Evolutionary conservation across 35 echinoderm and acorn worm genomes (phyloP), one percentile per base, ranked within the genome.

Genomic region (Lytechinus variegatus): DNA sequence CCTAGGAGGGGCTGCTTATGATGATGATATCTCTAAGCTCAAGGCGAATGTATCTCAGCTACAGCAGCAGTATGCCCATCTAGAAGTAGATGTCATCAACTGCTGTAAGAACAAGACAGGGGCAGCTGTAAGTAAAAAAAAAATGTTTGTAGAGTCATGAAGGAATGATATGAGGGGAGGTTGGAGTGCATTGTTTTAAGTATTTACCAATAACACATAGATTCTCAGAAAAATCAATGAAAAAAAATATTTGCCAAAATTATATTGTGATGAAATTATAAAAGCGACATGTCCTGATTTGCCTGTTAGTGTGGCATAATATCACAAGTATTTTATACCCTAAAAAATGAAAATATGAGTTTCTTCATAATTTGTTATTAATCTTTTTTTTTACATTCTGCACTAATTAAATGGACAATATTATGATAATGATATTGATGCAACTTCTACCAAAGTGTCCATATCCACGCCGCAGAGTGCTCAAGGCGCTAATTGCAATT

Each of bases 41-140:
- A 97, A 97, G 95, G 89, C 91, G 6, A 93, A 97, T 54, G n/a
- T 97, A 21, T 91, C 97, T 54, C 93, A 94, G 87, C 86, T 97
- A 28, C 95, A 90, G 86, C 92, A 93, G 56, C 96, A 95, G 93
- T 96, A 96, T 71, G 55, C 55, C 44, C 92, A 93, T 71, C 93
- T 96, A 3, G 87, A 97, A 54, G 95, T 95, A 27, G 90, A 97
- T 86, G 57, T 97, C 60, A 91, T 96, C 95, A 94, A 95, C 27
- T 97, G 97, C 93, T 97, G 97, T 89, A 94, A 97, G 57, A 96
- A 97, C 60, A 97, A 97, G 93, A 90, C 97, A 86, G 96, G 86
- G 28, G 86, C 96, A 19, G 52, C 86, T 89, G 97, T 97, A 95
- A 97, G 66, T 79, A 79, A 4, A 79, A 24, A 4, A 79, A 79